Conservation (phyloP, 30 jellyfish, hydroid and myxozoan species). For the Aurelia aurita complex sp. Pacific region DNA sequence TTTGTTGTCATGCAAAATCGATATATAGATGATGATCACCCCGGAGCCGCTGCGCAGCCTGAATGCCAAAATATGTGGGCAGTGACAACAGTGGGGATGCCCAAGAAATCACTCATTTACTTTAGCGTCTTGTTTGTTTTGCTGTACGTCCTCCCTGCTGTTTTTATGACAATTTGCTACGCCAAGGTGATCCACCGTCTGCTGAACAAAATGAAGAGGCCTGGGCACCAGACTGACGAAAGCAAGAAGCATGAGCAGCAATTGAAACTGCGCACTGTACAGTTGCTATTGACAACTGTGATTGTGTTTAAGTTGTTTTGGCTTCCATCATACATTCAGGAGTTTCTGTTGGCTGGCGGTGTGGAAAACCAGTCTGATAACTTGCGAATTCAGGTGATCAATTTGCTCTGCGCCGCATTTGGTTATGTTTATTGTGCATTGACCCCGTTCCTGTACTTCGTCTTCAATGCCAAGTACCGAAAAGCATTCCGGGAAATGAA, state of each 20-base stretch:
- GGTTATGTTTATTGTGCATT: constrained; percentile 58
- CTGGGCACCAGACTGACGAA: constrained; percentile 60
- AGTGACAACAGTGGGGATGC: constrained; percentile 58
- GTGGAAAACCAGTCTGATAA: constrained; percentile 14
- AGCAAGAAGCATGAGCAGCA: constrained; percentile 28
- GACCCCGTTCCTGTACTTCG: constrained; percentile 47
- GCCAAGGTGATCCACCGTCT: constrained; percentile 21
- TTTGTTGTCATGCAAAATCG: constrained; percentile 62
- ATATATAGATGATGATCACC: constrained; percentile 58
- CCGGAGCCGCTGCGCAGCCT: constrained; percentile 68
- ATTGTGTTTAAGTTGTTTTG: constrained; percentile 51
- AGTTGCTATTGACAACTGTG: constrained; percentile 47
- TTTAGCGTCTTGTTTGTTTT: constrained; percentile 43
- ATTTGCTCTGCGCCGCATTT: constrained; percentile 45
- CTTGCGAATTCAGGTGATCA: constrained; percentile 45
- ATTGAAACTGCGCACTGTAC: constrained; percentile 46
- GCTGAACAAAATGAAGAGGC: constrained; percentile 46
- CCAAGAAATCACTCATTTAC: constrained; percentile 20
- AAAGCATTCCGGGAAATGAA: constrained; percentile 2
- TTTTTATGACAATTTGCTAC: constrained; percentile 11
- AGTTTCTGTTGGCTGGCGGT: constrained; percentile 63
- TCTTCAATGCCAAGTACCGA: constrained; percentile 40
- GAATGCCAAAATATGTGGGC: constrained; percentile 75
- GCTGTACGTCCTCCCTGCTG: constrained; percentile 29
- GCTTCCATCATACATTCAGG: constrained; percentile 76